Percentiles rank a stretch among this genome's conserved stretches.
phyloP scores from a whole-genome alignment of 2,797 vertebrate species.

The Anabacerthia variegaticeps region DNA sequence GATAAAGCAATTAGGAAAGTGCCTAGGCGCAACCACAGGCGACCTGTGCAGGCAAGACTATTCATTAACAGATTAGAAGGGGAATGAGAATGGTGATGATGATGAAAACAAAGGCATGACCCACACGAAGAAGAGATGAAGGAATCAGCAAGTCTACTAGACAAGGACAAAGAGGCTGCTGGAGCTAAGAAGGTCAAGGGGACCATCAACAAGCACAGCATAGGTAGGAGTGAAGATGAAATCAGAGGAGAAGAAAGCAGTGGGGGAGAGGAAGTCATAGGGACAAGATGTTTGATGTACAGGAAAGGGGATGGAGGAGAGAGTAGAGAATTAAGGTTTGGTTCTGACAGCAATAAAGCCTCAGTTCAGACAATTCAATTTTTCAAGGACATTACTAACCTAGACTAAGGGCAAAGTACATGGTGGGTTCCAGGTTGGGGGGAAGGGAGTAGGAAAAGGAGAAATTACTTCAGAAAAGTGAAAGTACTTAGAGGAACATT shows the following conservation, averaged over 20 bases:
- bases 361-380: neutral
- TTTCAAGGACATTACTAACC: neutral
- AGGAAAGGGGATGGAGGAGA: neutral
- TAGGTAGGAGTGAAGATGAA: neutral
- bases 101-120: constrained; percentile 33
- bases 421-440: neutral
- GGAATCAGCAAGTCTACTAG: neutral
- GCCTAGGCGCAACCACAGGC: neutral
- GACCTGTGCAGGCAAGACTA: neutral
- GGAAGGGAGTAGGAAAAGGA: neutral
- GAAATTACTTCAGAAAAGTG: neutral
- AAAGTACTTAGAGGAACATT: neutral
- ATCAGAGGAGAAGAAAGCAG: neutral
- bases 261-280: neutral
- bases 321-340: neutral
- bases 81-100: neutral
- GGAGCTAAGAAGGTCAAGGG: neutral
- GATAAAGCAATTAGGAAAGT: constrained; percentile 29
- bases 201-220: neutral
- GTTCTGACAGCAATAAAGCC: neutral
- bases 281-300: neutral
- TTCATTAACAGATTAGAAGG: constrained; percentile 27
- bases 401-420: neutral
- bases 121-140: neutral
- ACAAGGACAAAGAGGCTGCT: neutral